Evolutionary conservation across 2,113 vertebrate species (phyloP).

Genomic region (Catharus fuscescens): DNA sequence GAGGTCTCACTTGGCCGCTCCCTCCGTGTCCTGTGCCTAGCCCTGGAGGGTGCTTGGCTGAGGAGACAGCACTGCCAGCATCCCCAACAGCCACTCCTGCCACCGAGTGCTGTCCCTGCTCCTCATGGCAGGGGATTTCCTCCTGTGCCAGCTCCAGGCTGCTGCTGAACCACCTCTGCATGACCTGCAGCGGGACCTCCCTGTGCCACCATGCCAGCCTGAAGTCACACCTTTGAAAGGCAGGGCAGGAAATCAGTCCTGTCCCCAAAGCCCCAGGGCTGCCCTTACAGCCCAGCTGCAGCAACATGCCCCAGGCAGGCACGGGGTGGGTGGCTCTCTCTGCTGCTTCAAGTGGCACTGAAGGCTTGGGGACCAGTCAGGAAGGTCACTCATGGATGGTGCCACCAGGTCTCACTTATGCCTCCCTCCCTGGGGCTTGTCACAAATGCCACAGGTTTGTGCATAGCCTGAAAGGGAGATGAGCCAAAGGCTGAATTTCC

Average conservation of each 20-base stretch:
- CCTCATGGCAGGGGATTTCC: background rate
- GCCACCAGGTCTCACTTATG: accelerated
- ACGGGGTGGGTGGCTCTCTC: background rate
- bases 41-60: accelerated
- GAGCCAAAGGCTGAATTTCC: background rate
- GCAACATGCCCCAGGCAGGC: accelerated
- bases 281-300: background rate
- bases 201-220: accelerated
- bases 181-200: background rate
- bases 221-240: accelerated
- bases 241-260: background rate
- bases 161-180: background rate
- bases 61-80: background rate
- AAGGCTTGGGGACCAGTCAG: background rate
- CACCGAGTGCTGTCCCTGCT: accelerated
- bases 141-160: background rate
- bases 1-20: background rate
- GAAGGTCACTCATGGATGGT: background rate
- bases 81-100: background rate
- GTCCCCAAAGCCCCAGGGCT: accelerated
- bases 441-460: background rate
- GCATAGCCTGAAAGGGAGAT: background rate
- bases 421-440: accelerated
- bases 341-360: background rate
- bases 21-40: accelerated